These are phyloP conservation scores for Porites evermanni DNA, from an alignment of 92 coral and sea anemone species.

Conservation along the genomic window DNA sequence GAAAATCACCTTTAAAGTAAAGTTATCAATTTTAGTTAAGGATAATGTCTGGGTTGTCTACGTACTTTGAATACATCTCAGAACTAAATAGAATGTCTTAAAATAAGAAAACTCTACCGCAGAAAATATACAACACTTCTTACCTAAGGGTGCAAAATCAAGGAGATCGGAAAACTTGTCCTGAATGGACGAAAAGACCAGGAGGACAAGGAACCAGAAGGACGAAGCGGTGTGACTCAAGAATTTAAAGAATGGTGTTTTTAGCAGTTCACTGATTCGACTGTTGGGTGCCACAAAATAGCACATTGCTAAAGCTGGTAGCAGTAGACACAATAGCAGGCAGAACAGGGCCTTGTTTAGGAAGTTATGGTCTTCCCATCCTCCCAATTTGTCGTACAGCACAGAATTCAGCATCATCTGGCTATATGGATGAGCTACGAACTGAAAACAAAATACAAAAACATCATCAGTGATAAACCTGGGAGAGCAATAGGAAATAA, in stretches of 20 bases:
- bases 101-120: neutral
- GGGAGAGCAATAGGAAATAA: too few species aligned
- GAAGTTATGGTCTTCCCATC: too few species aligned
- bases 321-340: too few species aligned
- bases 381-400: slow-evolving; percentile 70
- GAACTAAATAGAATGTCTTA: too few species aligned
- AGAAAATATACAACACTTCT: neutral
- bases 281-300: slow-evolving; percentile 63
- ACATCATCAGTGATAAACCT: neutral
- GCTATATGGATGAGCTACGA: slow-evolving; percentile 80
- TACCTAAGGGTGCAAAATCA: slow-evolving; percentile 49
- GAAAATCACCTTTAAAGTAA: neutral
- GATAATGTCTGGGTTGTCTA: too few species aligned
- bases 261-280: slow-evolving; percentile 55
- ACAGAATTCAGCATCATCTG: slow-evolving; percentile 91
- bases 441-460: neutral
- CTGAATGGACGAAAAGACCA: slow-evolving; percentile 68
- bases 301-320: neutral
- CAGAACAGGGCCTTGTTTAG: too few species aligned
- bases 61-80: too few species aligned
- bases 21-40: too few species aligned
- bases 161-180: slow-evolving; percentile 60
- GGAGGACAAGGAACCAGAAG: slow-evolving; percentile 67
- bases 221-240: slow-evolving; percentile 73
- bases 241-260: slow-evolving; percentile 82